A percentile compares a stretch with the other conserved stretches of the same genome.
Conservation (phyloP, 2,888 invertebrate genomes). For the Leucoptera coffeella region DNA sequence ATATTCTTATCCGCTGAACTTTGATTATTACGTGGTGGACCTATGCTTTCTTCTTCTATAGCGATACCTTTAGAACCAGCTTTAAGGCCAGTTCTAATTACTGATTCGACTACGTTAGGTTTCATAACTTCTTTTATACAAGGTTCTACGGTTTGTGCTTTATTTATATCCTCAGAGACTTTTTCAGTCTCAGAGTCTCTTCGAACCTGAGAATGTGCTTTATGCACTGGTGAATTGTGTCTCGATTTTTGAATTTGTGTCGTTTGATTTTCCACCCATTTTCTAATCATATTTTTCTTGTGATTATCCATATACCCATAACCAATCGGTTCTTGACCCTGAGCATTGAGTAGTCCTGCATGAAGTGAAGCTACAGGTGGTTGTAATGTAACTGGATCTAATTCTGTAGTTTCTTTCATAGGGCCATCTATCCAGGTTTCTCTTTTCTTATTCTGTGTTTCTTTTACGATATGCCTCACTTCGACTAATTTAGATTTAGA, state of each 20-base stretch:
- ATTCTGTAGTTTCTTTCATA: slow-evolving; percentile 58
- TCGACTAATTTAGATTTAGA: slow-evolving; percentile 78
- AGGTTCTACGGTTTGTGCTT: slow-evolving; percentile 35
- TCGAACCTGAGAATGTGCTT: too few species aligned
- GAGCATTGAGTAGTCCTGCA: slow-evolving; percentile 31
- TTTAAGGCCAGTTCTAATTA: slow-evolving; percentile 57
- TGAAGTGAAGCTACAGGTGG: slow-evolving; percentile 30
- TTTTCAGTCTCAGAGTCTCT: slow-evolving; percentile 1
- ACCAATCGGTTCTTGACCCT: slow-evolving; percentile 48
- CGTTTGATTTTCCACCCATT: slow-evolving; percentile 90
- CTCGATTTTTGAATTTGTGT: slow-evolving; percentile 69
- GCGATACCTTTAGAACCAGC: slow-evolving; percentile 39
- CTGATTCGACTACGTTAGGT: slow-evolving; percentile 54
- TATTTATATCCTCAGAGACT: slow-evolving; percentile 21
- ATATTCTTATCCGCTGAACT: slow-evolving; percentile 14
- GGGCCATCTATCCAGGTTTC: slow-evolving; percentile 98
- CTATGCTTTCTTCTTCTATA: slow-evolving; percentile 43
- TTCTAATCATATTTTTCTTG: slow-evolving; percentile 87
- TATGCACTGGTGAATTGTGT: slow-evolving; percentile 40
- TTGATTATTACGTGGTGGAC: slow-evolving; percentile 25
- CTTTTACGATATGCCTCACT: slow-evolving; percentile 72
- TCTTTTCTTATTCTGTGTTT: slow-evolving; percentile 70
- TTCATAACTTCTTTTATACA: slow-evolving; percentile 50
- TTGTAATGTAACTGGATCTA: slow-evolving; percentile 58
- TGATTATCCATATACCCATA: slow-evolving; percentile 91